Evolutionary conservation across 1,140 invertebrate species (phyloP).

Genomic region (Neodiprion pinetum): DNA sequence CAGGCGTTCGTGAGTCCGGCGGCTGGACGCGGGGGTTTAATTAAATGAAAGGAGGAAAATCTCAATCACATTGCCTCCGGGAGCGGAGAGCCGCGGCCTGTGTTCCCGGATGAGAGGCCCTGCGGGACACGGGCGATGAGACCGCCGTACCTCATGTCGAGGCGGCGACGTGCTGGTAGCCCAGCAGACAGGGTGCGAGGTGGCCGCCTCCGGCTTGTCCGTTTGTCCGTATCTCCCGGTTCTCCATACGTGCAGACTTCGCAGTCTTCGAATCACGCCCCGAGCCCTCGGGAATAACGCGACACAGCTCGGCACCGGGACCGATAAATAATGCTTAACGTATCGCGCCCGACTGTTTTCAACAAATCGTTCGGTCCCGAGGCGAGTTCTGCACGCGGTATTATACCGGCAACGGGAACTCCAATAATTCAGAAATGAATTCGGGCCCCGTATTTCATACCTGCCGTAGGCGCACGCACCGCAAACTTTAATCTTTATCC

Average conservation of each 20-base stretch:
- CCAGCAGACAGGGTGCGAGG: conserved; percentile 39
- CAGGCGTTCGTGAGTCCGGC: no score
- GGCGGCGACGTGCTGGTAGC: conserved; percentile 37
- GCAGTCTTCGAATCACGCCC: background rate
- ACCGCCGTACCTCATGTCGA: conserved; percentile 38
- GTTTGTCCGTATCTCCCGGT: background rate
- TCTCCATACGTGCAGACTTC: background rate
- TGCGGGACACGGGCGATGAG: conserved; percentile 43
- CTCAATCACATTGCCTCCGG: no score
- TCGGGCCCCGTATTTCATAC: background rate
- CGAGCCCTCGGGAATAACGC: no score
- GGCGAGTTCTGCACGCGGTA: no score
- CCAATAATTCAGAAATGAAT: background rate
- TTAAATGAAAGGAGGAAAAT: no score
- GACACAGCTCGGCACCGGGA: background rate
- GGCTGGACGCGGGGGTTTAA: no score
- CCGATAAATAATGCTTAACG: background rate
- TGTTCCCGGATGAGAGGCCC: conserved; percentile 37
- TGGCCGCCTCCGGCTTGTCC: conserved; percentile 6
- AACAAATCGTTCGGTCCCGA: background rate
- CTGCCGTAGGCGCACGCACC: background rate
- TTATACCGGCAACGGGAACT: background rate
- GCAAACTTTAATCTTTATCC: background rate
- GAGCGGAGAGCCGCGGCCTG: no score
- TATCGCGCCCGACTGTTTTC: background rate